These are phyloP conservation scores for Macrostomum lignano DNA, from an alignment of 1,140 invertebrate genomes.

Conservation along the genomic window DNA sequence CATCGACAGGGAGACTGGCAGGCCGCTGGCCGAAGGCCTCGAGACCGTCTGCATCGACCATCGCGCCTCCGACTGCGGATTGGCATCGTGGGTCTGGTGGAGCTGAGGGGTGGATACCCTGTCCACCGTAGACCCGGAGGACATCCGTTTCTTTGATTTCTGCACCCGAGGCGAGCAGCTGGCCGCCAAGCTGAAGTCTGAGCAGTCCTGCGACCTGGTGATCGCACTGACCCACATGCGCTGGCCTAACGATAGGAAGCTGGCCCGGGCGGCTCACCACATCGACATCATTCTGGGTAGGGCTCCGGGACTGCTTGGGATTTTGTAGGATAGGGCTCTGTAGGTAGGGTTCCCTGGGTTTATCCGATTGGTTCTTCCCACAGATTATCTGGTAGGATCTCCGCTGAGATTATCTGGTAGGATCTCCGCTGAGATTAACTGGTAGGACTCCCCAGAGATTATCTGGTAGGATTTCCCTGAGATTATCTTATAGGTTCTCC, in stretches of 20 bases:
- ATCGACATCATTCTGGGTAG: conserved; percentile 59
- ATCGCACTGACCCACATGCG: conserved; percentile 71
- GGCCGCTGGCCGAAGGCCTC: conserved; percentile 50
- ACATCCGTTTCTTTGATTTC: conserved; percentile 56
- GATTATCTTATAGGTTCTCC: too few species aligned
- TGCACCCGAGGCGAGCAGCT: conserved; percentile 46
- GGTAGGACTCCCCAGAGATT: too few species aligned
- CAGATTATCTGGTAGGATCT: too few species aligned
- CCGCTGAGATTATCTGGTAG: too few species aligned
- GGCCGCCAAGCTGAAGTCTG: conserved; percentile 41
- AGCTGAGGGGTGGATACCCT: conserved; percentile 63
- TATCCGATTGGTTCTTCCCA: too few species aligned
- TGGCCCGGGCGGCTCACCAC: conserved; percentile 45
- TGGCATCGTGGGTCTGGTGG: conserved; percentile 42
- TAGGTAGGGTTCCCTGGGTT: too few species aligned
- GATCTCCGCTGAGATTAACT: too few species aligned
- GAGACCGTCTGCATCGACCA: conserved; percentile 47
- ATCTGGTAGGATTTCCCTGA: too few species aligned
- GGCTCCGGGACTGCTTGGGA: too few species aligned
- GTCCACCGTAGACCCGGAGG: conserved; percentile 54
- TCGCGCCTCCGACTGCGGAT: conserved; percentile 30
- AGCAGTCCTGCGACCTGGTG: conserved; percentile 55
- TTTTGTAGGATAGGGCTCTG: too few species aligned
- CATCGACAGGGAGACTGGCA: conserved; percentile 50
- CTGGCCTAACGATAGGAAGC: conserved; percentile 50